phyloP scores from a whole-genome alignment of 2,113 vertebrate genomes.

The Trichomycterus rosablanca region DNA sequence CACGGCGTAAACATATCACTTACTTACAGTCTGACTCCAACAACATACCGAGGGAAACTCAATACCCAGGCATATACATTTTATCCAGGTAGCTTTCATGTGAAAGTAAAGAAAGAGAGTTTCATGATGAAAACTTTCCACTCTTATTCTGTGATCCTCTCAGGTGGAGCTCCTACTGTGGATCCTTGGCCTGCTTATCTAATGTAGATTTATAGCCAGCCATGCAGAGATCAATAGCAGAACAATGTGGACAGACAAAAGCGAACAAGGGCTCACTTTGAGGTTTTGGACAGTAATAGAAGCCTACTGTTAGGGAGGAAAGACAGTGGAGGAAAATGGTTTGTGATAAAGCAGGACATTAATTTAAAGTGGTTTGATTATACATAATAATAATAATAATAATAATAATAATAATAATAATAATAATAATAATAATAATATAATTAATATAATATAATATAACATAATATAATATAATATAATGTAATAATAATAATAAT shows the following conservation, averaged over 20 bases:
- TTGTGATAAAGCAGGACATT: constrained; percentile 55
- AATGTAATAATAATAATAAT: too few species aligned
- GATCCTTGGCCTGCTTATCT: constrained; percentile 54
- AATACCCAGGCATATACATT: background rate
- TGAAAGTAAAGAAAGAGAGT: constrained; percentile 9
- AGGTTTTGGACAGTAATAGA: constrained; percentile 61
- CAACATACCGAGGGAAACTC: background rate
- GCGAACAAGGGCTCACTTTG: constrained; percentile 54
- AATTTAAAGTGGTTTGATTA: constrained; percentile 49
- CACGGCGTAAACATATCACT: constrained; percentile 22
- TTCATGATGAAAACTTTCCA: constrained; percentile 36
- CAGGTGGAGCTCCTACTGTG: constrained; percentile 46
- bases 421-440: too few species aligned
- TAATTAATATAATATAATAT: too few species aligned
- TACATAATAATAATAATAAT: too few species aligned
- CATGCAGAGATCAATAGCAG: constrained; percentile 64
- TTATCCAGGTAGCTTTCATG: constrained; percentile 4
- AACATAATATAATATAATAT: too few species aligned
- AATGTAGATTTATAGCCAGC: constrained; percentile 54
- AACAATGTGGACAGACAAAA: constrained; percentile 48
- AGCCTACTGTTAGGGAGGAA: constrained; percentile 58
- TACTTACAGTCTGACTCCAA: constrained; percentile 2
- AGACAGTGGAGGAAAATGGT: constrained; percentile 44
- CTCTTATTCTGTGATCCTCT: constrained; percentile 49
- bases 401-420: too few species aligned